Base-by-base conservation (phyloP, 2,113 vertebrate species). In the Dasyurus viverrinus region DNA sequence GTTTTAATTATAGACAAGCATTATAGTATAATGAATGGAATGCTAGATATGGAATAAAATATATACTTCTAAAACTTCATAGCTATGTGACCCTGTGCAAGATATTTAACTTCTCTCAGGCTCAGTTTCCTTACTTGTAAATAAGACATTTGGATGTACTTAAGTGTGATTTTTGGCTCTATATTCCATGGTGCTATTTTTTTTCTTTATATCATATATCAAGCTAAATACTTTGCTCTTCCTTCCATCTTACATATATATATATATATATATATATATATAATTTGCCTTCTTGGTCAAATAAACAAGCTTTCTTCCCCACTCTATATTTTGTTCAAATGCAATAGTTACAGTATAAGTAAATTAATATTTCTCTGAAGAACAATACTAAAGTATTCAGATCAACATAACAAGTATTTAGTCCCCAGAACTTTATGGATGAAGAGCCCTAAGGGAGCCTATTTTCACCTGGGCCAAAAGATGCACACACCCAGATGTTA, bases 301-400 rank as follows among this genome's bases (percentile, higher is more conserved):
- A 84, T 22, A 84, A 5, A 84, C 7, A 84, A n/a, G 22, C 16
- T 22, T 84, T 42, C 36, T 84, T 42, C 16, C 19, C 36, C 36
- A 42, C 5, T 84, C 16, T 36, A 84, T 84, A n/a, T 84, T 84
- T 84, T 84, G 4, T 42, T 84, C 36, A 84, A 84, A 14, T 47
- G 93, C 89, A 30, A 16, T n/a, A 90, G 55, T 0, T 89, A 22
- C 54, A 57, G n/a, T 89, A 7, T 89, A 6, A 6, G 68, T 60
- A 94, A n/a, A 53, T 93, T 92, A 68, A 22, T 92, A 68, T 68
- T 36, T 11, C 30, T 93, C 89, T 92, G 27, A 26, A 46, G 92
- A 57, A 27, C 6, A 47, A 91, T 48, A 89, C 92, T 57, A 92
- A 22, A 89, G 92, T 92, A 47, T 46, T 68, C 68, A 92, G 22